Evolutionary conservation across 2,113 vertebrate genomes (phyloP).

Genomic region (Trichomycterus rosablanca): DNA sequence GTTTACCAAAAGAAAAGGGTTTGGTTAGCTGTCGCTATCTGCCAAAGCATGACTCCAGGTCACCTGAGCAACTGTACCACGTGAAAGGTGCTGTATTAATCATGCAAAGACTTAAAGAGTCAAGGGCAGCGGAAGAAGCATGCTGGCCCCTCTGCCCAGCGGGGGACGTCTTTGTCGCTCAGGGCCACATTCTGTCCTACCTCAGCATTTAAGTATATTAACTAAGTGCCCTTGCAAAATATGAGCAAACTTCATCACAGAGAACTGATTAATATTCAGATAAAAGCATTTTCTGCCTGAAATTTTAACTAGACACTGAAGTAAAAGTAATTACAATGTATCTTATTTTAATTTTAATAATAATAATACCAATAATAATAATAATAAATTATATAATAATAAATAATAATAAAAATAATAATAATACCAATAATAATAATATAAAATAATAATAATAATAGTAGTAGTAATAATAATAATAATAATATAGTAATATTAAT

Average conservation of each 20-base stretch:
- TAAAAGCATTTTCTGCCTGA: too few relatives aligned
- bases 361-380: too few relatives aligned
- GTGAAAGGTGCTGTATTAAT: slow-evolving; percentile 44
- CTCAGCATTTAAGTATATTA: slow-evolving; percentile 27
- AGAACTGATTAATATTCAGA: too few relatives aligned
- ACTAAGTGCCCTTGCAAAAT: background rate
- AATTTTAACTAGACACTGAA: too few relatives aligned
- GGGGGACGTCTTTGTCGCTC: slow-evolving; percentile 24
- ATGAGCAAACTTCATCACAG: background rate
- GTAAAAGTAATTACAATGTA: too few relatives aligned
- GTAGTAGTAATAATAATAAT: too few relatives aligned
- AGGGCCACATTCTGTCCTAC: slow-evolving; percentile 6
- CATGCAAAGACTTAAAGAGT: slow-evolving; percentile 17
- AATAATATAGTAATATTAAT: too few relatives aligned
- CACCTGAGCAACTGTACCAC: background rate
- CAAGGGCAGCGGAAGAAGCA: slow-evolving; percentile 33
- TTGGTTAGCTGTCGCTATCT: slow-evolving; percentile 10
- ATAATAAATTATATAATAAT: too few relatives aligned
- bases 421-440: too few relatives aligned
- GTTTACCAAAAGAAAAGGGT: background rate
- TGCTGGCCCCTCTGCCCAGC: slow-evolving; percentile 34
- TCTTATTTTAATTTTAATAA: too few relatives aligned
- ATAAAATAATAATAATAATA: too few relatives aligned
- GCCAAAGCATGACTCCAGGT: slow-evolving; percentile 35
- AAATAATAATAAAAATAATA: too few relatives aligned